Evolutionary conservation across 2,113 vertebrate species (phyloP), one percentile per base, ranked within the genome.

Genomic region (Arizona elegans): DNA sequence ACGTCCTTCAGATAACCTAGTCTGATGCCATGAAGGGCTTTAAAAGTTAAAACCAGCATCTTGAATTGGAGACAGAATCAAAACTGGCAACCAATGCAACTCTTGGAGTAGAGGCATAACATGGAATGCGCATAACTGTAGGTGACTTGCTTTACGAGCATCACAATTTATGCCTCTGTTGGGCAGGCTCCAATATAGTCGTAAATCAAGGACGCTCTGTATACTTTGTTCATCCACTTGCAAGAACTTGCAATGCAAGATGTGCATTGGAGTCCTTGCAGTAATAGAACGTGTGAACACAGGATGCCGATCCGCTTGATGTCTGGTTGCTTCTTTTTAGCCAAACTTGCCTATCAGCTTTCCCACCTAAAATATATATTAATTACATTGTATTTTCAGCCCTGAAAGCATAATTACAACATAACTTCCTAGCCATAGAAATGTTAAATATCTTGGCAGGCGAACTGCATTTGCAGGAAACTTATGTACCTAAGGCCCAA

Each of bases 301-400:
- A 94, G 88, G 62, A 50, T 86, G 13, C 65, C 15, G 94, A 54
- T 89, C 62, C 53, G 5, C 47, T 47, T 94, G 92, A 87, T 91
- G 95, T 89, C 90, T 91, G 43, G 88, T 93, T 0, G 3, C 17
- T 88, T 93, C 86, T 47, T 87, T 0, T 0, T 56, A 92, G 94
- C 93, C 95, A 96, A 94, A 90, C 93, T 93, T 93, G 52, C 91
- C 93, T 47, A 0, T 70, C 91, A 89, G 50, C 70, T 75, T 92
- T 43, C 90, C 90, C 38, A 56, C 23, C 91, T 87, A 58, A 23
- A 58, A 54, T 54, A 54, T 15, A 50, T 3, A 92, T 92, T 21
- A 19, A 52, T 33, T 85, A 6, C 91, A 17, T 19, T 87, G 92
- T 89, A n/a, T 0, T 0, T 95, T 94, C 56, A 92, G 58, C 26